phyloP scores from a whole-genome alignment of 2,888 invertebrate genomes.

The Invenusta paracnida region DNA sequence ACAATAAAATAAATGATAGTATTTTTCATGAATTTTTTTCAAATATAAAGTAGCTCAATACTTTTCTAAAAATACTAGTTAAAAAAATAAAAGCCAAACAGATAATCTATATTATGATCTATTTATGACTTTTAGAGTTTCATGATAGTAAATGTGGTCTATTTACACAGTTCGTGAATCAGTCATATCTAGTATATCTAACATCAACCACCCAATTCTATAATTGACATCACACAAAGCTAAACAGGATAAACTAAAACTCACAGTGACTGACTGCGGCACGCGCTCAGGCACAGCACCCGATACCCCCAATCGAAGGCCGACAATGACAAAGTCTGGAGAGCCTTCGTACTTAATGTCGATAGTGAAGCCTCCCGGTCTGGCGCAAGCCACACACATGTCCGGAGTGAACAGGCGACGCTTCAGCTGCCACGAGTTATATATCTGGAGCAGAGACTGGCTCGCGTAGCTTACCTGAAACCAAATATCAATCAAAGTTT shows the following conservation, averaged over 20 bases:
- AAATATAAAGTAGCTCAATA: too few relatives aligned
- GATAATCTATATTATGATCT: too few relatives aligned
- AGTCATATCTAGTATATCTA: too few relatives aligned
- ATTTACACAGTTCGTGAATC: too few relatives aligned
- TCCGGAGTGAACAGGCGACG: slow-evolving; percentile 78
- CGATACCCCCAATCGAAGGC: neutral
- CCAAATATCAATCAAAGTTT: too few relatives aligned
- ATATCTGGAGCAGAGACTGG: slow-evolving; percentile 79
- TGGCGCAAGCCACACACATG: slow-evolving; percentile 83
- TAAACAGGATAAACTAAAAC: neutral
- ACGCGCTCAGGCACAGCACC: neutral
- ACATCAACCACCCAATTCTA: too few relatives aligned
- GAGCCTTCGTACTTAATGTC: slow-evolving; percentile 81
- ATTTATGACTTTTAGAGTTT: too few relatives aligned
- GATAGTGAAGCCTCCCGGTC: slow-evolving; percentile 77
- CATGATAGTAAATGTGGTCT: too few relatives aligned
- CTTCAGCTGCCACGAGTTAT: slow-evolving; percentile 86
- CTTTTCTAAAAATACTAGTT: too few relatives aligned
- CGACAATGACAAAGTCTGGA: slow-evolving; percentile 71
- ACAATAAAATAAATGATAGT: too few relatives aligned
- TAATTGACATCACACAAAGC: neutral
- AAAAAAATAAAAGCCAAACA: too few relatives aligned
- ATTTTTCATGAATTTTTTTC: too few relatives aligned
- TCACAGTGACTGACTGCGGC: slow-evolving; percentile 13
- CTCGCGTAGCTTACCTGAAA: slow-evolving; percentile 66